These are phyloP conservation scores for Papilio aristodemus DNA, from an alignment of 1,140 invertebrate genomes.

Conservation along the genomic window DNA sequence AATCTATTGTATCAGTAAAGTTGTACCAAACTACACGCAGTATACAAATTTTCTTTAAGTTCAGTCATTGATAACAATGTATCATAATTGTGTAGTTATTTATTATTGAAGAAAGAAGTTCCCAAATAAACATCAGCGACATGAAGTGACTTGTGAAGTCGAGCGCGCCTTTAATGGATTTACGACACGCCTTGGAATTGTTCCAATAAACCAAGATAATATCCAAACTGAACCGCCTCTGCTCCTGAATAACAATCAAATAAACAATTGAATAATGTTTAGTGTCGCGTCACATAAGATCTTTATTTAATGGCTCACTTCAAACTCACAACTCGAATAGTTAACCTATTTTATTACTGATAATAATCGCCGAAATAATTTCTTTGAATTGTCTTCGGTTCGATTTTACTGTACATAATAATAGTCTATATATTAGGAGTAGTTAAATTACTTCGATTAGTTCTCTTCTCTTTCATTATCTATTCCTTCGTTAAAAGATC, in stretches of 20 bases:
- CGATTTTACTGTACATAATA: neutral
- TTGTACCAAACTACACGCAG: too few relatives aligned
- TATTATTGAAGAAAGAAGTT: neutral
- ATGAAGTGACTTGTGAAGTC: neutral
- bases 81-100: too few relatives aligned
- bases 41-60: too few relatives aligned
- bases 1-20: too few relatives aligned
- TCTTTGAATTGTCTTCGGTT: neutral
- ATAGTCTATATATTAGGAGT: too few relatives aligned
- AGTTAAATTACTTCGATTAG: too few relatives aligned
- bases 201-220: neutral
- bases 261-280: conserved; percentile 4
- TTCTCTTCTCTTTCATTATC: too few relatives aligned
- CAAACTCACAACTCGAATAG: neutral
- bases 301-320: neutral
- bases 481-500: too few relatives aligned
- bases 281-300: conserved; percentile 6
- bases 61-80: too few relatives aligned
- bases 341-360: neutral
- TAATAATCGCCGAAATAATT: neutral
- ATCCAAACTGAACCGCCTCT: neutral
- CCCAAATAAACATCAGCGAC: neutral
- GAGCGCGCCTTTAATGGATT: neutral
- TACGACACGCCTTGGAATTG: neutral
- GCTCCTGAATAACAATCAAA: conserved; percentile 1